Evolutionary conservation across 2,888 invertebrate species (phyloP), one percentile per base, ranked within the genome.

Genomic region (Galerucella calmariensis): DNA sequence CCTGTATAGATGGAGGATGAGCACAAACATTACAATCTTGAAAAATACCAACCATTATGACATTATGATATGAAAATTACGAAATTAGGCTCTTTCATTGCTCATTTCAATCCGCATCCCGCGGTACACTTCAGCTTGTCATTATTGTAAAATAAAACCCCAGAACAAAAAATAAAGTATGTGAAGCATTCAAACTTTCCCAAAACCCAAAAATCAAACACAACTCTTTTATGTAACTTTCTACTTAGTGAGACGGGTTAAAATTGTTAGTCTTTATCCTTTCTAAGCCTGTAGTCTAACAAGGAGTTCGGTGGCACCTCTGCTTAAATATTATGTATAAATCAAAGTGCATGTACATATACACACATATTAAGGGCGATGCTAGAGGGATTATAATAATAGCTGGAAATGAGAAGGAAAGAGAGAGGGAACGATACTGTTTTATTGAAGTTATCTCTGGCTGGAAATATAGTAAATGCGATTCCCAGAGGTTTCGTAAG

Each of bases 391-490:
- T 83, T 83, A 82, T 81, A 83, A 83, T 84, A 84, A 83, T 83
- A 83, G 83, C 82, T n/a, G n/a, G 80, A 82, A 81, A 82, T 82
- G 81, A 80, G 81, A 82, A 83, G 81, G 53, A 27, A 27, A 62
- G n/a, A 27, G n/a, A 24, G 58, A 2, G 35, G n/a, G 74, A 53
- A 74, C 79, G 80, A 80, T 81, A 78, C 79, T 82, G 82, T 83
- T 83, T 85, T 85, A 85, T 85, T 85, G 86, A 86, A 85, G 85
- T 85, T 86, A 86, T 85, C 86, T 84, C 71, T 67, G 27, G 71
- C 24, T 71, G 71, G 58, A 71, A 65, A 3, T 71, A 71, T 71
- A 65, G 58, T 71, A 65, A 71, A 66, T 66, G 58, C 20, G 8
- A 44, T 66, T n/a, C 41, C 14, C 20, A 71, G 65, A 65, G 66